Evolutionary conservation across 2,888 invertebrate species (phyloP), one percentile per base, ranked within the genome.

Genomic region (Ormia ochracea): DNA sequence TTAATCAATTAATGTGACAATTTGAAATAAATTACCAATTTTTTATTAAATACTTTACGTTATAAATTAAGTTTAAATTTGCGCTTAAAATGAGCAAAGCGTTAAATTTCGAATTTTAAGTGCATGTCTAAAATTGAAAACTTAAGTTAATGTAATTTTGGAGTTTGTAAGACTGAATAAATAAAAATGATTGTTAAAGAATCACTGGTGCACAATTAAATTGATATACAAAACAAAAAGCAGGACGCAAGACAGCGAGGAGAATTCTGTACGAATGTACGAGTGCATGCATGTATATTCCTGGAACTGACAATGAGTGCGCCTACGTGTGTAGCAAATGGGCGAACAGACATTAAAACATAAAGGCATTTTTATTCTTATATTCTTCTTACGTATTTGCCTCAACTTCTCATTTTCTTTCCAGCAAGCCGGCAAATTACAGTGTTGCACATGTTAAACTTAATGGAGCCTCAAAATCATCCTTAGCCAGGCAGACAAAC

Each of bases 231-330:
- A 48, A 38, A 38, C 14, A 33, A 45, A n/a, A 17, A 21, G 38
- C 36, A 43, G 17, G 36, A 14, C n/a, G 28, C 33, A 3, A 63
- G 38, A 56, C 61, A 73, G 28, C 45, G 9, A 48, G 28, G 48
- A 48, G 54, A 28, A 50, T 50, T 50, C 14, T 28, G 9, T 50
- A 14, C 28, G 50, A 50, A 54, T 45, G 54, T 52, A 19, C 21
- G 58, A 12, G 21, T 68, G 61, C 68, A 68, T 63, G 54, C 56
- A 69, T 63, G 72, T 36, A 50, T 65, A 70, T 82, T 82, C 80
- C 68, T 82, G 80, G 82, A 81, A 81, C 76, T 61, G 76, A 73
- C 78, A 82, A 78, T 82, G 82, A 82, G 70, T 82, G 82, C 81
- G 78, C 82, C 81, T 82, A 78, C 81, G 81, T 81, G 81, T 78